Percentiles rank a stretch among this genome's conserved stretches.
phyloP scores from a whole-genome alignment of 2,888 invertebrate species.

The Thyatira batis region DNA sequence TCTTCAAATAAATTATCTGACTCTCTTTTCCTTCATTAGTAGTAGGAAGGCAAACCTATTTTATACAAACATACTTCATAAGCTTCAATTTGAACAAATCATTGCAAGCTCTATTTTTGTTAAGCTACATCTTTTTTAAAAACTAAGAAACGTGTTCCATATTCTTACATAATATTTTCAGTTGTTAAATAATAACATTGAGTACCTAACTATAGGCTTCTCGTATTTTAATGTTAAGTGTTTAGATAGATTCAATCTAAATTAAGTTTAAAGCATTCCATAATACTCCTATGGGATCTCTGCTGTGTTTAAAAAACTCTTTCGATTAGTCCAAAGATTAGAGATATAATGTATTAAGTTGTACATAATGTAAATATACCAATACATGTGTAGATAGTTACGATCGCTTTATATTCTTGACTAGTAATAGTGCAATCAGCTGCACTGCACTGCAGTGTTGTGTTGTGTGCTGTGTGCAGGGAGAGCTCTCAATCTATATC shows the following conservation, averaged over 20 bases:
- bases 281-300: constrained; percentile 79
- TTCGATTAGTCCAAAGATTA: constrained; percentile 70
- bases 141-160: constrained; percentile 8
- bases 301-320: constrained; percentile 77
- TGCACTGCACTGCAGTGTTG: constrained; percentile 15
- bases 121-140: constrained; percentile 7
- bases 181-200: constrained; percentile 42
- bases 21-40: not conserved
- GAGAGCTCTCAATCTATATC: constrained; percentile 60
- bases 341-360: constrained; percentile 46
- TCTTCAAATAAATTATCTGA: not conserved
- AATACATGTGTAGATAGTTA: constrained; percentile 64
- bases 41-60: constrained; percentile 10
- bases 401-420: constrained; percentile 44
- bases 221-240: constrained; percentile 58
- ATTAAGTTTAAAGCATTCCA: constrained; percentile 78
- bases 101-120: not conserved
- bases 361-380: constrained; percentile 61
- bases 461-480: no score
- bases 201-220: constrained; percentile 53
- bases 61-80: not conserved
- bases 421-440: constrained; percentile 13
- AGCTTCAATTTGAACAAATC: constrained; percentile 2
- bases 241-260: constrained; percentile 76
- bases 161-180: constrained; percentile 34